Evolutionary conservation across 2,888 invertebrate species (phyloP), one percentile per base, ranked within the genome.

Genomic region (Nycteola revayana): DNA sequence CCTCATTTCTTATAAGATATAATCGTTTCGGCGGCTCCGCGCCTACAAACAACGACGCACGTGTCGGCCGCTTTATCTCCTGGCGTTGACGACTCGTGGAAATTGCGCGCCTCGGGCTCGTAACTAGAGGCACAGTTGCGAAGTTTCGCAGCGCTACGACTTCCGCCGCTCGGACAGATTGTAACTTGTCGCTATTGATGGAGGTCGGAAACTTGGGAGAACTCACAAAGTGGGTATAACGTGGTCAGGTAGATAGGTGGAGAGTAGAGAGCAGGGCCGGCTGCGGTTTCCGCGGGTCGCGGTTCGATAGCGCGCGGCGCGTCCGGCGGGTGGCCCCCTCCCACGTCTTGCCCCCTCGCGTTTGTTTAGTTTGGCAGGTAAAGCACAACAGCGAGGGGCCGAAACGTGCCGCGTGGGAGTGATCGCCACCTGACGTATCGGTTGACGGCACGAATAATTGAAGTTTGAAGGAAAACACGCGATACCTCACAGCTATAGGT

Each of bases 351-450:
- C 41, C 41, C 43, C 56, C 36, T 48, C 65, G 61, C 66, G 68
- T 69, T 70, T 75, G 75, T 77, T 76, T 76, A 73, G 71, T 76
- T 78, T 74, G 77, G 74, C 80, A 82, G 81, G 80, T 81, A 78
- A 75, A 73, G 72, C 71, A 69, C 75, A 70, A 67, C 64, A 64
- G 57, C 36, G 51, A 62, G 66, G 65, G 67, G 54, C 47, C 49
- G 45, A 49, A 50, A 57, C 65, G 63, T 64, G 66, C 62, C 67
- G 66, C 66, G 73, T 66, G 71, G 65, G 71, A 62, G 65, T 65
- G 67, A 64, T 70, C 65, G 60, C 54, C 56, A 49, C 53, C 60
- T 60, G 66, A 64, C 67, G 64, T 68, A 63, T 66, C 66, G 57
- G 51, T 47, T 55, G 57, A 44, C 57, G 55, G 42, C 42, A 49